Evolutionary conservation across 2,113 vertebrate genomes (phyloP), one percentile per base, ranked within the genome.

Genomic region (Misgurnus anguillicaudatus): DNA sequence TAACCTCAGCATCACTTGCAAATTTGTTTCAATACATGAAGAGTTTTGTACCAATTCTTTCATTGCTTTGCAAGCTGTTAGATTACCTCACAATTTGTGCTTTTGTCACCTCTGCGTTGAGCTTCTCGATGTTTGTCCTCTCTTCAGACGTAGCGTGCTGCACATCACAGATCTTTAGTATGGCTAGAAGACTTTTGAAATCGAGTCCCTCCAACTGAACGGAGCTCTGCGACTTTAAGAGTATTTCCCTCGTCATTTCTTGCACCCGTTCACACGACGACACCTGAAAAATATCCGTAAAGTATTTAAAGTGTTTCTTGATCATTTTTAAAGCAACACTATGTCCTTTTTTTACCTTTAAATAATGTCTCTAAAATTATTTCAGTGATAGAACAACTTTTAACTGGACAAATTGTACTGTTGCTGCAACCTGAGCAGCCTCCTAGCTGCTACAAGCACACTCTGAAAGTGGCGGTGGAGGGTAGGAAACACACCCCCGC

Each of bases 221-320:
- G 0, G 13, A 19, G 0, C 84, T 74, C 2, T 6, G 41, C 0
- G 69, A 65, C 17, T 9, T 36, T 5, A 9, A 1, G n/a, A 88
- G 80, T 38, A 89, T 61, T 36, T 60, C 41, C 65, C 53, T 78
- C 0, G 67, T 38, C 78, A 84, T 86, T 36, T 69, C 10, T 0
- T 62, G n/a, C 11, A 90, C n/a, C 19, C 84, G 45, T 1, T 88
- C 81, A 45, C 77, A 75, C 13, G 89, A 82, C 0, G 77, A 82
- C 4, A 87, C 57, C 88, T 92, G 81, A 58, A 58, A 47, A 11
- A 5, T 6, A 0, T 47, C 24, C 24, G 24, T 31, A 31, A 31
- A 31, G 24, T 31, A 31, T 1, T 31, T 3, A 31, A 31, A 31
- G 24, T 3, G 24, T 31, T 31, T 31, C 24, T 31, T 31, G 24